Evolutionary conservation across 2,888 invertebrate species (phyloP), one percentile per base, ranked within the genome.

Genomic region (Sipha maydis): DNA sequence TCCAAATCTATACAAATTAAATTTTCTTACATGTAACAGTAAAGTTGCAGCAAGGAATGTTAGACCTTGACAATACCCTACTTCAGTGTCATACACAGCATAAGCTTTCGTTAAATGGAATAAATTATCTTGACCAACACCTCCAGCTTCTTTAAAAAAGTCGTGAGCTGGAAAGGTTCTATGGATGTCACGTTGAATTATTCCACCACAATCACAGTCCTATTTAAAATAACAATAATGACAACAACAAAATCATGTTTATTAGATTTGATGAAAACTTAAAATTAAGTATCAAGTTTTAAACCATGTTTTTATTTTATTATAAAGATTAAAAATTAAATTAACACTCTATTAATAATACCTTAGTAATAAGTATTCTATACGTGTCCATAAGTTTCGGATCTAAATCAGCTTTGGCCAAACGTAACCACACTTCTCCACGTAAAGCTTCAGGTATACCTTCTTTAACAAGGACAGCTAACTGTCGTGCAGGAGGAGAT

Each of bases 91-190:
- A 92, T 98, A 97, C 17, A 99, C 96, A 3, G 99, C 98, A 93
- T 99, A 99, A 0, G 99, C 99, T 92, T 98, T 97, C 92, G 98
- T 98, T 91, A 99, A 96, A 91, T 97, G 96, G 92, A 97, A 97
- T 85, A 99, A 93, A 25, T 98, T 96, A 93, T 99, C 99, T 93
- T 99, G 99, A 0, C 99, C 99, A 83, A 96, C 93, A 19, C 98
- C 99, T 77, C 98, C 98, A 48, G 95, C 96, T 92, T 98, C 98
- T 92, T 97, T 97, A 93, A 99, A 99, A 93, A 96, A 98, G 91
- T 99, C 98, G 92, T 99, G 99, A 61, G 99, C 99, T 19, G 99
- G 99, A 93, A 99, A 99, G 61, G 99, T 99, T 90, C 99, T 95
- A 90, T 98, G 98, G 90, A 99, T 98, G 92, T 99, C 99, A 86